phyloP scores from a whole-genome alignment of 1,140 invertebrate species.

The Physella acuta region DNA sequence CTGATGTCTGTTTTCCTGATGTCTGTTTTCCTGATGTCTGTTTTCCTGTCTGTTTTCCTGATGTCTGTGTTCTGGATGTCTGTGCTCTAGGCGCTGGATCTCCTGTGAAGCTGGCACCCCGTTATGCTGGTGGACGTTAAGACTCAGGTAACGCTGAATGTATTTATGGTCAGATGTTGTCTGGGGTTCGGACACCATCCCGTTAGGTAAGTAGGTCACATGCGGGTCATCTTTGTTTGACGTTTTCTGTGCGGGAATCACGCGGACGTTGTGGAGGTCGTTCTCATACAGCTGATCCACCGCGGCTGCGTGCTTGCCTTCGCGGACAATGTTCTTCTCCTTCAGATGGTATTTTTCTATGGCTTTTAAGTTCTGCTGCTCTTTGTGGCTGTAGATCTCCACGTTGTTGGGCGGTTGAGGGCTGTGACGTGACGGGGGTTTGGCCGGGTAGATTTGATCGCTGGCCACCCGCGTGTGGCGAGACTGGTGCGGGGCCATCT shows the following conservation, averaged over 20 bases:
- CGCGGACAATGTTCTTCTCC: neutral
- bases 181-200: neutral
- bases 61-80: no score
- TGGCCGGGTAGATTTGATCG: neutral
- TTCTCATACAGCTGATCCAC: constrained; percentile 7
- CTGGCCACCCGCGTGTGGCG: neutral
- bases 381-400: neutral
- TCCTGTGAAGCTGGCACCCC: neutral
- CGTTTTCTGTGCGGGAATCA: neutral
- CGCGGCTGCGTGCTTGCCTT: neutral
- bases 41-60: no score
- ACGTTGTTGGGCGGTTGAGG: neutral
- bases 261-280: neutral
- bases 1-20: neutral
- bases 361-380: neutral
- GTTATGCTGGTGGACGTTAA: neutral
- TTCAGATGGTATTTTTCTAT: neutral
- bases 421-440: neutral
- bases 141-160: neutral
- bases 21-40: neutral
- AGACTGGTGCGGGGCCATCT: neutral
- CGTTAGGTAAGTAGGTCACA: neutral
- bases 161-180: neutral
- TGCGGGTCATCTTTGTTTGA: neutral
- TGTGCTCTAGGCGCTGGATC: no score